Conservation (phyloP, 2,113 vertebrate species). For the Empidonax alnorum region DNA sequence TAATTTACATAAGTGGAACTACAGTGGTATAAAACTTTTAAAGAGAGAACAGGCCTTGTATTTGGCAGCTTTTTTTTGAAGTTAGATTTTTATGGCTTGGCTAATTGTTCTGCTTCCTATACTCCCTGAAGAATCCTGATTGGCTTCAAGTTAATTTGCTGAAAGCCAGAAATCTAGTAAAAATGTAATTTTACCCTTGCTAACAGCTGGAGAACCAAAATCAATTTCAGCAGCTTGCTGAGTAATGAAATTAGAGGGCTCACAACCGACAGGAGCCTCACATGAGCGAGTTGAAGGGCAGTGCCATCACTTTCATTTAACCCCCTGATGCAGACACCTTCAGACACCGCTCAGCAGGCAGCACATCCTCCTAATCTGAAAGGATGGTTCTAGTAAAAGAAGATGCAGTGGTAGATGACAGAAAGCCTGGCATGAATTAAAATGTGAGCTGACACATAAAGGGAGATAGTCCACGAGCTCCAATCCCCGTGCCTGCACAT, state of each 20-base stretch:
- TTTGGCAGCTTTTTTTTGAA: background rate
- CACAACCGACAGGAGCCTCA: background rate
- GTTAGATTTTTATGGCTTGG: background rate
- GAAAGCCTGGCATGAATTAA: background rate
- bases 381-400: background rate
- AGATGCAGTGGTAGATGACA: background rate
- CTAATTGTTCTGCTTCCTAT: background rate
- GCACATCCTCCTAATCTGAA: background rate
- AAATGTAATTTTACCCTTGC: slow-evolving; percentile 55
- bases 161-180: slow-evolving; percentile 54
- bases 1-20: background rate
- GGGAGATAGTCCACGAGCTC: background rate
- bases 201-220: slow-evolving; percentile 64
- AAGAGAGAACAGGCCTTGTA: background rate
- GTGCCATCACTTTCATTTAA: background rate
- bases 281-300: background rate
- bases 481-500: background rate
- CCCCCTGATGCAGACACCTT: background rate
- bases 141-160: slow-evolving; percentile 38
- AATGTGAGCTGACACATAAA: background rate
- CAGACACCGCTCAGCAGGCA: background rate
- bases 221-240: slow-evolving; percentile 51
- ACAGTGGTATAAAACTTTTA: background rate
- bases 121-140: background rate
- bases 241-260: slow-evolving; percentile 55